A percentile compares a stretch with the other conserved stretches of the same genome.
Evolutionary conservation across 1,140 invertebrate species (phyloP).

Genomic region (Chrysopa pallens): DNA sequence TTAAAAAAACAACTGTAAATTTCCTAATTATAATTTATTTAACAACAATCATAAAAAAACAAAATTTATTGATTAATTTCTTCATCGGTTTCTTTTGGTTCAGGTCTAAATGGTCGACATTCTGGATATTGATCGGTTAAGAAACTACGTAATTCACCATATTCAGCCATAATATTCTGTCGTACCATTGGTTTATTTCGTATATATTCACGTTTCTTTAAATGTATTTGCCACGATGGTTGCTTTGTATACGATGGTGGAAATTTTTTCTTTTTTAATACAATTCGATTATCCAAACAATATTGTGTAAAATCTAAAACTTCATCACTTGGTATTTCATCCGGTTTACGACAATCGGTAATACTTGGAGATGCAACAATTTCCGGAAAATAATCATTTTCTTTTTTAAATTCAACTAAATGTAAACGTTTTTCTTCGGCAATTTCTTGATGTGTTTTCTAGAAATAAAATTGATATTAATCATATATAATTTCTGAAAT

Average conservation of each 20-base stretch:
- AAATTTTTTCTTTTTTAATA: conserved; percentile 41
- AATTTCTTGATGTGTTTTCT: conserved; percentile 75
- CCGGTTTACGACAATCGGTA: conserved; percentile 30
- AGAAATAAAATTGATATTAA: conserved; percentile 19
- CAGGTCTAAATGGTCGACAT: conserved; percentile 18
- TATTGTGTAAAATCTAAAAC: conserved; percentile 61
- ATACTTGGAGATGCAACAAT: conserved; percentile 71
- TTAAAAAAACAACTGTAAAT: too few species aligned
- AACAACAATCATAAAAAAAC: too few species aligned
- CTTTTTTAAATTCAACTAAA: conserved; percentile 68
- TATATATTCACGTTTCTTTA: conserved; percentile 44
- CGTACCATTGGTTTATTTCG: conserved; percentile 48
- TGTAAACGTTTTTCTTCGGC: conserved; percentile 80
- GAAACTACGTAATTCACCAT: conserved; percentile 54
- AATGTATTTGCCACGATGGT: conserved; percentile 39
- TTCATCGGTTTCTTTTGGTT: conserved; percentile 10
- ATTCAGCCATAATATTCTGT: conserved; percentile 41
- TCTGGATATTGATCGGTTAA: conserved; percentile 57
- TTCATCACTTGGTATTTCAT: conserved; percentile 47
- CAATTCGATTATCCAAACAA: conserved; percentile 53
- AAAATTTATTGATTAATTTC: background rate
- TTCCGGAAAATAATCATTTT: conserved; percentile 54
- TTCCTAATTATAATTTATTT: too few species aligned
- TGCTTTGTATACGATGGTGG: conserved; percentile 48
- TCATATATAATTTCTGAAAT: too few species aligned